phyloP scores from a whole-genome alignment of 2,888 invertebrate genomes.

The Trachelus iudaicus region DNA sequence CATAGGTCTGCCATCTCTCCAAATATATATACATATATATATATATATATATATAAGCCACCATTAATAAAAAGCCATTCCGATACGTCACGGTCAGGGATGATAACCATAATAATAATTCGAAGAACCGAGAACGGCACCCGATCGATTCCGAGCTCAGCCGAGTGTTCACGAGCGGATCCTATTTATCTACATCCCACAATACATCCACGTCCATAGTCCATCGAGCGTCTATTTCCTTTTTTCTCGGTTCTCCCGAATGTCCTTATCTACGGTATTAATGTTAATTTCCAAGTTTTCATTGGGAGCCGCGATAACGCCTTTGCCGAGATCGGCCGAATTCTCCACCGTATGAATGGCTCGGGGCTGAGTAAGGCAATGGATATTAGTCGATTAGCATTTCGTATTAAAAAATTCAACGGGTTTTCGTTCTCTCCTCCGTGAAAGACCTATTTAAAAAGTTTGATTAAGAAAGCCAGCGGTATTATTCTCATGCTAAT shows the following conservation, averaged over 20 bases:
- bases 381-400: constrained; percentile 57
- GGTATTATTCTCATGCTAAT: constrained; percentile 65
- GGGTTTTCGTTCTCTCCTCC: constrained; percentile 24
- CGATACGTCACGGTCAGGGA: not conserved
- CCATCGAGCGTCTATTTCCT: not conserved
- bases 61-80: not conserved
- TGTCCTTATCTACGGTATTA: not conserved
- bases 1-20: not conserved
- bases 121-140: not conserved
- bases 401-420: constrained; percentile 48
- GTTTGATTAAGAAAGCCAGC: constrained; percentile 63
- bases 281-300: not conserved
- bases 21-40: not conserved
- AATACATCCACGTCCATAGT: not conserved
- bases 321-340: not conserved
- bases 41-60: not conserved
- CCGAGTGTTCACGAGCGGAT: not conserved
- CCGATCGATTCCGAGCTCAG: not conserved
- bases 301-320: not conserved
- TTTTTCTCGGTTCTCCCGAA: not conserved
- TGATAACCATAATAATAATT: not conserved
- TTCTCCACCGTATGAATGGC: constrained; percentile 12
- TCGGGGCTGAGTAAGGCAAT: constrained; percentile 51
- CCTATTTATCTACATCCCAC: not conserved
- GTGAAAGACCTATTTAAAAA: constrained; percentile 63